These are phyloP conservation scores for Brachynemurus nebulosus DNA, from an alignment of 2,888 invertebrate species.

Conservation along the genomic window DNA sequence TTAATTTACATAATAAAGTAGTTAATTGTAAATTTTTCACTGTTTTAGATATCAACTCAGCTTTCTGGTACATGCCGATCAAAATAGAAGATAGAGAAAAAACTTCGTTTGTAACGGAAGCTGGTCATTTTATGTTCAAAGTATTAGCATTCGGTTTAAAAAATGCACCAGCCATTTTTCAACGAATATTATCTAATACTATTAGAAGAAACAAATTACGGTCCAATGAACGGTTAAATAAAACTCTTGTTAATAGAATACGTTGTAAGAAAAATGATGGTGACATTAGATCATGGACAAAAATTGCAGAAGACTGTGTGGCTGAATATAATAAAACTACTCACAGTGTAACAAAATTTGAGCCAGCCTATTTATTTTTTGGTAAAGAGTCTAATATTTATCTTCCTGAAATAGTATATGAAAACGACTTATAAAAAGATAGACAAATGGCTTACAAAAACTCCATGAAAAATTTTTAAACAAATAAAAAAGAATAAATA, in stretches of 20 bases:
- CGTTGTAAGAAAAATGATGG: slow-evolving; percentile 15
- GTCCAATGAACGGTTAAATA: slow-evolving; percentile 16
- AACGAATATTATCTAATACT: slow-evolving; percentile 16
- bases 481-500: slow-evolving; percentile 12
- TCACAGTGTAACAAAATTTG: slow-evolving; percentile 17
- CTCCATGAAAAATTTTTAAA: slow-evolving; percentile 2
- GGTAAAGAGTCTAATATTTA: slow-evolving; percentile 4
- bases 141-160: slow-evolving; percentile 17
- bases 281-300: slow-evolving; percentile 13
- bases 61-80: slow-evolving; percentile 16
- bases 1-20: no score
- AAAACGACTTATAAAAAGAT: not conserved
- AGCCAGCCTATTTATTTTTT: slow-evolving; percentile 11
- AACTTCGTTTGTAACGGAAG: slow-evolving; percentile 15
- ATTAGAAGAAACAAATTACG: slow-evolving; percentile 17
- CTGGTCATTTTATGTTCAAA: slow-evolving; percentile 14
- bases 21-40: slow-evolving; percentile 12
- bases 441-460: slow-evolving; percentile 4
- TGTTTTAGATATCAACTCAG: slow-evolving; percentile 7
- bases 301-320: slow-evolving; percentile 15
- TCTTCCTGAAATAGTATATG: not conserved
- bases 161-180: slow-evolving; percentile 18
- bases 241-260: slow-evolving; percentile 18
- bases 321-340: slow-evolving; percentile 18
- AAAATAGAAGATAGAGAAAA: slow-evolving; percentile 15